Conservation (phyloP, 2,113 vertebrate species). For the Otocyon megalotis region DNA sequence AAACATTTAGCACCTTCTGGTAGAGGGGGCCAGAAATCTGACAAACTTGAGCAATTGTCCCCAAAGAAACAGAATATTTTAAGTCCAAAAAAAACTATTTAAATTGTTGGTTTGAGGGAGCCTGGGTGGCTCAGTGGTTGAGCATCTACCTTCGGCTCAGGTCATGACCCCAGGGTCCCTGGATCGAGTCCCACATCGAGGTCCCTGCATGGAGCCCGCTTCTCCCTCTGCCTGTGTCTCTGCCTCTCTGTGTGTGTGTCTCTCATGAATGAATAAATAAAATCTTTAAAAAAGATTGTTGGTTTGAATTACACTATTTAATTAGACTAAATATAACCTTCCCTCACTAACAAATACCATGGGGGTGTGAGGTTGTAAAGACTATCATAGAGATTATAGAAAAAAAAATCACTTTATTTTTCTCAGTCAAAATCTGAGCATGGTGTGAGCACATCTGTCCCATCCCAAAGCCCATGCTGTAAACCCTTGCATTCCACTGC, state of each 20-base stretch:
- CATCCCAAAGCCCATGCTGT: background rate
- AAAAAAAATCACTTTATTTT: background rate
- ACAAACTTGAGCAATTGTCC: background rate
- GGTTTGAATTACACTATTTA: background rate
- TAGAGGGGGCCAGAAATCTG: background rate
- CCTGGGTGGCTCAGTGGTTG: too few relatives aligned
- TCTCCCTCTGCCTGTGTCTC: too few relatives aligned
- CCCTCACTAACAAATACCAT: background rate
- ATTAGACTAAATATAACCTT: background rate
- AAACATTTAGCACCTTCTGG: background rate
- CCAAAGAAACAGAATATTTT: background rate
- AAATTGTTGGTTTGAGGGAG: background rate
- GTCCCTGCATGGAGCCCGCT: too few relatives aligned
- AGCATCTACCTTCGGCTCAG: too few relatives aligned
- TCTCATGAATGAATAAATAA: too few relatives aligned
- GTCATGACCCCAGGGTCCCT: too few relatives aligned
- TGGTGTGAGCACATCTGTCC: background rate
- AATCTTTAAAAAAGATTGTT: background rate
- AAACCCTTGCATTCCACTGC: background rate
- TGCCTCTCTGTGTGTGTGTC: too few relatives aligned
- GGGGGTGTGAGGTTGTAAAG: background rate
- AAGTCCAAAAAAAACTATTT: background rate
- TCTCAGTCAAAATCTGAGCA: background rate
- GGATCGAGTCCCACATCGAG: too few relatives aligned
- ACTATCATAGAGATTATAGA: background rate